Evolutionary conservation across 2,797 vertebrate species (phyloP).

Genomic region (Halcyon leucocephala): DNA sequence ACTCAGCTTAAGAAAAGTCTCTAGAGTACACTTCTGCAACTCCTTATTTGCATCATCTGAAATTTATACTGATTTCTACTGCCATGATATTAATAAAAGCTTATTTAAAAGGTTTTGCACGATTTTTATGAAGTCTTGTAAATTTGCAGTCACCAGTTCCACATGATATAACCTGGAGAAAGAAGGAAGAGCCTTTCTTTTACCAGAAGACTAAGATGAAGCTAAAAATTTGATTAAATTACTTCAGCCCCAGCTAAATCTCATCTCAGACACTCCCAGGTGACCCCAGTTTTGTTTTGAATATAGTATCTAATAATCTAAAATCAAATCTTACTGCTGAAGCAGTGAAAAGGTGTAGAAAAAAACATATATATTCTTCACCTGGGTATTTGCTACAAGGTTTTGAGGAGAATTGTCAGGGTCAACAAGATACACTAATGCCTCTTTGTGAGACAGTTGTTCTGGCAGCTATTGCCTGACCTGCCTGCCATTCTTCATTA

Average conservation of each 20-base stretch:
- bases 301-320: not conserved
- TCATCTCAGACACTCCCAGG: not conserved
- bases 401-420: not conserved
- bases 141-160: slow-evolving; percentile 31
- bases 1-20: slow-evolving; percentile 32
- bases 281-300: slow-evolving; percentile 39
- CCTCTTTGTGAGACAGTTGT: not conserved
- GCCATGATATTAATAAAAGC: not conserved
- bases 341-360: not conserved
- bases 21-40: slow-evolving; percentile 3
- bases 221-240: slow-evolving; percentile 10
- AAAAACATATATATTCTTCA: not conserved
- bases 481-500: not conserved
- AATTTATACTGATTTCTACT: slow-evolving; percentile 26
- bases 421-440: not conserved
- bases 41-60: slow-evolving; percentile 65
- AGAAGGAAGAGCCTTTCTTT: not conserved
- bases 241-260: not conserved
- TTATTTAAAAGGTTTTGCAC: not conserved
- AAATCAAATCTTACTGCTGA: not conserved
- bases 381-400: not conserved
- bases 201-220: not conserved
- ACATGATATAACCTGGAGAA: not conserved
- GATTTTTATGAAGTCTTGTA: not conserved
- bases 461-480: not conserved